These are phyloP conservation scores for Bovichtus variegatus DNA, from an alignment of 2,797 vertebrate genomes.

Conservation along the genomic window DNA sequence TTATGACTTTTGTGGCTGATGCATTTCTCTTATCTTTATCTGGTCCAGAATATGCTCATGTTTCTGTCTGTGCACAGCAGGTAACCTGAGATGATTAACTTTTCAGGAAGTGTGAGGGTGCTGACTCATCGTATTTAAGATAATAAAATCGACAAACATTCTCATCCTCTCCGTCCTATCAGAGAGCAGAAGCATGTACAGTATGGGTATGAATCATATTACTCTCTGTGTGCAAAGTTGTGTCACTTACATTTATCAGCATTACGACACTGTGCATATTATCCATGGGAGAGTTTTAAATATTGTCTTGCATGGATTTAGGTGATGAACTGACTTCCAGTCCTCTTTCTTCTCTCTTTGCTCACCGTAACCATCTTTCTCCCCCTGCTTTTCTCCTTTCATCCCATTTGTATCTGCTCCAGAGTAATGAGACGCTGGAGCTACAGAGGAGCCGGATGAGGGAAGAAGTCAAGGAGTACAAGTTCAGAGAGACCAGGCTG, in stretches of 20 bases:
- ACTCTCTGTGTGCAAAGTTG: not conserved
- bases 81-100: constrained; percentile 27
- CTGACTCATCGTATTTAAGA: constrained; percentile 47
- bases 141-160: constrained; percentile 19
- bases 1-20: constrained; percentile 34
- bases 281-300: too few relatives aligned
- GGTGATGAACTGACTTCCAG: not conserved
- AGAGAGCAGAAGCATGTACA: not conserved
- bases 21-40: constrained; percentile 25
- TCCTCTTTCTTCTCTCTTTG: not conserved
- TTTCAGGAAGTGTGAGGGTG: constrained; percentile 18
- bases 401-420: constrained; percentile 23
- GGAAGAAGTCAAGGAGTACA: constrained; percentile 97
- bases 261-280: too few relatives aligned
- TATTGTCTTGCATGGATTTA: not conserved
- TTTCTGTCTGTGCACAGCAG: constrained; percentile 23
- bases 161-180: not conserved
- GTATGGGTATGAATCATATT: not conserved
- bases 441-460: constrained; percentile 94
- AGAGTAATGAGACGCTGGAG: constrained; percentile 95
- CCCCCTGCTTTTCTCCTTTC: not conserved
- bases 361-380: not conserved
- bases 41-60: constrained; percentile 28
- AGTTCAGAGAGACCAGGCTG: constrained; percentile 94
- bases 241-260: not conserved